Percentiles rank a stretch among this genome's conserved stretches.
Evolutionary conservation across 2,797 vertebrate species (phyloP).

Genomic region (Hydrocynus forskahlii): DNA sequence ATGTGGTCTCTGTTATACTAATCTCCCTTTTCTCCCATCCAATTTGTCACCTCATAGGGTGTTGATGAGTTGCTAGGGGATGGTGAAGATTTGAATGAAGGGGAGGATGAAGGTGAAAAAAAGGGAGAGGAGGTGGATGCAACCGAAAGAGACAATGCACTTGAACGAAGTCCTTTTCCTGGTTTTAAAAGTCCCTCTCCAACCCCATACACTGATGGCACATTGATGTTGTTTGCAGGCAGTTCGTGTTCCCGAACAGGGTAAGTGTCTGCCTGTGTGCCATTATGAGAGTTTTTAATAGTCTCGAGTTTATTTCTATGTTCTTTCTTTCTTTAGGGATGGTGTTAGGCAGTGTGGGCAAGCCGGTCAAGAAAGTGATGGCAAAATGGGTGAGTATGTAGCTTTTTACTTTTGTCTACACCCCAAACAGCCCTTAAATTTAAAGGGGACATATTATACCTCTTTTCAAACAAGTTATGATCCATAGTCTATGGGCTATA

Average conservation of each 20-base stretch:
- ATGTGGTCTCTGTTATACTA: not conserved
- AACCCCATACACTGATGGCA: constrained; percentile 81
- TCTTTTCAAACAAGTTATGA: no score
- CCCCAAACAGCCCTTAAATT: not conserved
- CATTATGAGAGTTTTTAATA: not conserved
- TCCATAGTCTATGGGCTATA: no score
- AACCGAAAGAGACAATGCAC: constrained; percentile 2
- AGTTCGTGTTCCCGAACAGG: constrained; percentile 89
- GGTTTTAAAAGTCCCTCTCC: constrained; percentile 70
- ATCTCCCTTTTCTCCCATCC: not conserved
- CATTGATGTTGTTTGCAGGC: constrained; percentile 90
- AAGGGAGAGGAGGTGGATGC: constrained; percentile 62
- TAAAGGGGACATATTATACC: no score
- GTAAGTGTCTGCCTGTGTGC: constrained; percentile 67
- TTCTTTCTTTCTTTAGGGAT: constrained; percentile 63
- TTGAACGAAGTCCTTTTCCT: constrained; percentile 64
- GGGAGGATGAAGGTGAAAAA: constrained; percentile 73
- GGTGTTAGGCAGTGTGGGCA: constrained; percentile 67
- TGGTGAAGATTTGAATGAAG: constrained; percentile 54
- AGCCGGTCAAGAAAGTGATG: constrained; percentile 67
- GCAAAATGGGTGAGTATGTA: constrained; percentile 73
- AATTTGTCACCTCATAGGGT: constrained; percentile 69
- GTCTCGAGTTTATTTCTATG: not conserved
- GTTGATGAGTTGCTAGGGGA: constrained; percentile 83
- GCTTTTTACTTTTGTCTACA: not conserved